These are phyloP conservation scores for Caenorhabditis sp. DNA, from an alignment of 2,888 invertebrate species.

Conservation along the genomic window DNA sequence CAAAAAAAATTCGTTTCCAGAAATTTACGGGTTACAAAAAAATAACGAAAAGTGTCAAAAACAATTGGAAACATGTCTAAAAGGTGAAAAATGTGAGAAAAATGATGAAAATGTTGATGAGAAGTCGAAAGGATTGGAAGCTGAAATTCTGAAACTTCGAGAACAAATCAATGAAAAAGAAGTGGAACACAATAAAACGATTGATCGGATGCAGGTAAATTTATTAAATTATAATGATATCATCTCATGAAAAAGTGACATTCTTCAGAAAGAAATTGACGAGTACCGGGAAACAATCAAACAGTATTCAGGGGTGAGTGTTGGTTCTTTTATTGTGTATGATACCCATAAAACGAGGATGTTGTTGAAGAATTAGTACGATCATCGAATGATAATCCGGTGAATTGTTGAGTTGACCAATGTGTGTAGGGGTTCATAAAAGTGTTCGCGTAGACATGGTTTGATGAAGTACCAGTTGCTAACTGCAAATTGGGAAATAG, in stretches of 20 bases:
- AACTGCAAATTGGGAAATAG: neutral
- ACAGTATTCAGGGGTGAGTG: slow-evolving; percentile 33
- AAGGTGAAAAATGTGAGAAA: neutral
- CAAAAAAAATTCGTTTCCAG: neutral
- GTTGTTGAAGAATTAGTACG: neutral
- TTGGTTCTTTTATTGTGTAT: neutral
- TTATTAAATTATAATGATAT: neutral
- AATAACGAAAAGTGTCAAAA: neutral
- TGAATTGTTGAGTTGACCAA: slow-evolving; percentile 26
- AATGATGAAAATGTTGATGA: neutral
- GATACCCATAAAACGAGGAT: slow-evolving; percentile 13
- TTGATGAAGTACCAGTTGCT: neutral
- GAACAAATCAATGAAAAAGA: slow-evolving; percentile 8
- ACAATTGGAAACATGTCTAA: neutral
- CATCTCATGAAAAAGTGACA: too few species aligned
- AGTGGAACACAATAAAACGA: slow-evolving; percentile 2
- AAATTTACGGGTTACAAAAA: neutral
- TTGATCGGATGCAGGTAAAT: neutral
- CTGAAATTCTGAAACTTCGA: slow-evolving; percentile 10
- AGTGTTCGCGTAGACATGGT: slow-evolving; percentile 16
- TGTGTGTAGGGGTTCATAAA: slow-evolving; percentile 20
- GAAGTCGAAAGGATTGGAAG: neutral
- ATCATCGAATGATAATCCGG: slow-evolving; percentile 30
- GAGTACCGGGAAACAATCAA: slow-evolving; percentile 25
- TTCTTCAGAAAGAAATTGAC: slow-evolving; percentile 15